Evolutionary conservation across 1,140 invertebrate genomes (phyloP).

Genomic region (Neodiprion fabricii): DNA sequence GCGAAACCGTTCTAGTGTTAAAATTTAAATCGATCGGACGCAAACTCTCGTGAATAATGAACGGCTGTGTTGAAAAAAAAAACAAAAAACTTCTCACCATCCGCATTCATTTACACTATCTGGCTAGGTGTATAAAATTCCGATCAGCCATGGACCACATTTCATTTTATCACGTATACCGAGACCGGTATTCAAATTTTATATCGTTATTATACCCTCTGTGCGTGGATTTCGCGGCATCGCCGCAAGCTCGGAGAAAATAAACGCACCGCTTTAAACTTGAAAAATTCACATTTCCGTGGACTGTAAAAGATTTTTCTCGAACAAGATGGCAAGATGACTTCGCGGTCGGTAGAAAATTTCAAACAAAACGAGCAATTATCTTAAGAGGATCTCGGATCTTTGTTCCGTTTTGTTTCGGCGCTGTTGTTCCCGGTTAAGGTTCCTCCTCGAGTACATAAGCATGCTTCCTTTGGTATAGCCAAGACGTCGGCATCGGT

Average conservation of each 20-base stretch:
- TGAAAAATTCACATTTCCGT: no score
- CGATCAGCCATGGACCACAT: no score
- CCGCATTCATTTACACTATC: no score
- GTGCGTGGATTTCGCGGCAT: no score
- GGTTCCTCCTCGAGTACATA: slow-evolving; percentile 13
- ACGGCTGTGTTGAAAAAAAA: background rate
- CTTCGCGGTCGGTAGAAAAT: slow-evolving; percentile 41
- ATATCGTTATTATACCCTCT: no score
- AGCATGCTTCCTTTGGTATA: slow-evolving; percentile 30
- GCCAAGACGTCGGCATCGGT: slow-evolving; percentile 25
- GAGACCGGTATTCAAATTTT: no score
- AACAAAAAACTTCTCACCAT: background rate
- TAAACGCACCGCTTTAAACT: no score
- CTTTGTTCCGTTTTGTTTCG: slow-evolving; percentile 43
- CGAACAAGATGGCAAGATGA: no score
- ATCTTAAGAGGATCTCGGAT: slow-evolving; percentile 59
- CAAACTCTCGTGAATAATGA: slow-evolving; percentile 1
- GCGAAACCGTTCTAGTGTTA: background rate
- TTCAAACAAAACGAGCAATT: slow-evolving; percentile 61
- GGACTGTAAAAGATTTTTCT: no score
- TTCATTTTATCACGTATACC: no score
- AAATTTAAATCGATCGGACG: slow-evolving; percentile 7
- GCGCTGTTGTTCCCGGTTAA: slow-evolving; percentile 25
- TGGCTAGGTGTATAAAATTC: no score
- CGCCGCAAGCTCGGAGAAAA: no score